phyloP scores from a whole-genome alignment of 2,888 invertebrate genomes.

The Drosophila conformis region DNA sequence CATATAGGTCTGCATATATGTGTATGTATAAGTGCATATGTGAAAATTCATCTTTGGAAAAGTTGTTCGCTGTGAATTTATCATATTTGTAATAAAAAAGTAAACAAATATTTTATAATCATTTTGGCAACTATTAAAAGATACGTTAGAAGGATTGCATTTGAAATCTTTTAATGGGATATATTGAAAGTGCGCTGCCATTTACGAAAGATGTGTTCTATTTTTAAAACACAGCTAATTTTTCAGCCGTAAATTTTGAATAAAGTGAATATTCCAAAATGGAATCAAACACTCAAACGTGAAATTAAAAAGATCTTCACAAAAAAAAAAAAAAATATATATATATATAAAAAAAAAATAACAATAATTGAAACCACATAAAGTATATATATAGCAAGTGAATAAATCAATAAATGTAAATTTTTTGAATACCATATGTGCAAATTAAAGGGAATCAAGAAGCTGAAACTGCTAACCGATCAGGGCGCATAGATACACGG shows the following conservation, averaged over 20 bases:
- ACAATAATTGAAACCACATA: background rate
- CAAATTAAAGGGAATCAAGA: constrained; percentile 23
- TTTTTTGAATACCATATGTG: constrained; percentile 9
- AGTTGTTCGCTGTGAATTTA: constrained; percentile 26
- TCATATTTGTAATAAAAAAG: constrained; percentile 58
- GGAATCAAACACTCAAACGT: constrained; percentile 28
- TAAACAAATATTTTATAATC: constrained; percentile 63
- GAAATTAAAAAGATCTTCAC: constrained; percentile 4
- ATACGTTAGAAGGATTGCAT: constrained; percentile 54
- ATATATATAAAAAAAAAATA: too few species aligned
- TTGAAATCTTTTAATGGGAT: constrained; percentile 47
- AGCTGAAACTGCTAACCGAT: constrained; percentile 15
- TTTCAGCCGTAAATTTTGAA: constrained; percentile 65
- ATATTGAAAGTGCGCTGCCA: constrained; percentile 70
- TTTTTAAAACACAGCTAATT: constrained; percentile 83
- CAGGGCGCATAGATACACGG: constrained; percentile 26
- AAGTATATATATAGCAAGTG: constrained; percentile 4
- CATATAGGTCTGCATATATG: constrained; percentile 18
- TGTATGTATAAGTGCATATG: constrained; percentile 52
- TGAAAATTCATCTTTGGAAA: constrained; percentile 62
- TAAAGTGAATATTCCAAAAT: constrained; percentile 73
- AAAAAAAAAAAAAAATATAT: background rate
- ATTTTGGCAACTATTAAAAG: constrained; percentile 13
- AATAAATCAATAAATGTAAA: background rate
- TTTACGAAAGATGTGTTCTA: constrained; percentile 78